A percentile compares a stretch with the other conserved stretches of the same genome.
phyloP scores from a whole-genome alignment of 2,797 vertebrate genomes.

The Florisuga fusca region DNA sequence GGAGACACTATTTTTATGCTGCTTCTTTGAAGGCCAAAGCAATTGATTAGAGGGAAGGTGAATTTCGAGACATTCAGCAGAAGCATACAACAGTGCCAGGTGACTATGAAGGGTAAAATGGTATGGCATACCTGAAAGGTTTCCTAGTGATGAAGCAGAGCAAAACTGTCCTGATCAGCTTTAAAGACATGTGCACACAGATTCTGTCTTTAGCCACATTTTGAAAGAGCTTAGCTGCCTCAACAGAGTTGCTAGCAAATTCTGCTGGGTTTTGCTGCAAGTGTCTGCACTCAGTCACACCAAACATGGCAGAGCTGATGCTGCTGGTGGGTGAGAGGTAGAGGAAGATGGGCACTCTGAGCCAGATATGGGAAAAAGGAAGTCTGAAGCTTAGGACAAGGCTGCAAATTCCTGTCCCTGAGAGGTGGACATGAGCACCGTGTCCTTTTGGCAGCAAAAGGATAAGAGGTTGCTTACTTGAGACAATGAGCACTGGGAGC shows the following conservation, averaged over 20 bases:
- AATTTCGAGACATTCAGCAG: neutral
- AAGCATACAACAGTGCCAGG: neutral
- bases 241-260: neutral
- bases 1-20: neutral
- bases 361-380: fast-evolving
- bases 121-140: neutral
- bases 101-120: neutral
- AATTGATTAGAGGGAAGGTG: neutral
- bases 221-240: neutral
- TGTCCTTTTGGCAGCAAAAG: neutral
- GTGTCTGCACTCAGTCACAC: neutral
- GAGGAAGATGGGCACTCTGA: neutral
- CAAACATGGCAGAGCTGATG: neutral
- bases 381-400: neutral
- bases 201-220: neutral
- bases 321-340: neutral
- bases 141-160: neutral
- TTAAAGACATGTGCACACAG: neutral
- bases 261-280: fast-evolving
- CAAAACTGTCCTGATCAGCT: neutral
- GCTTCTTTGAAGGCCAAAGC: neutral
- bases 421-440: neutral
- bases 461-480: neutral
- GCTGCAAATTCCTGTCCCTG: neutral
- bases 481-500: neutral